phyloP scores from a whole-genome alignment of 1,140 invertebrate genomes.

The Berghia stephanieae region DNA sequence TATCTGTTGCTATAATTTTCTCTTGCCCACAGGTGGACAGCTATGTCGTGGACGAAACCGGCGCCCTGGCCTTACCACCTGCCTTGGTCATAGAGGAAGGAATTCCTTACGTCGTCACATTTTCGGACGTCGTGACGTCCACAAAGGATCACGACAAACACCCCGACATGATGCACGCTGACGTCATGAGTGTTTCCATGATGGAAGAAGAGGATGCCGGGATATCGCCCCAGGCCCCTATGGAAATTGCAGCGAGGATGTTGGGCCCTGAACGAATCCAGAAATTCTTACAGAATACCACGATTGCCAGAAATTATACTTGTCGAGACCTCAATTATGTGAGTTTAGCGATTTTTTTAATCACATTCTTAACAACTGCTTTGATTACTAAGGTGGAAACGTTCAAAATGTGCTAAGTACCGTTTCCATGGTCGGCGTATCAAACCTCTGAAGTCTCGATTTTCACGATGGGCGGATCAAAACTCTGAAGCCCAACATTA shows the following conservation, averaged over 20 bases:
- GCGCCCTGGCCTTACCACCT: slow-evolving; percentile 10
- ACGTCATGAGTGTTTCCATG: no score
- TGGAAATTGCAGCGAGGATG: slow-evolving; percentile 37
- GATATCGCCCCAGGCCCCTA: not conserved
- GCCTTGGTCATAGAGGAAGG: slow-evolving; percentile 6
- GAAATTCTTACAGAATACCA: slow-evolving; percentile 25
- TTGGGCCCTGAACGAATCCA: slow-evolving; percentile 32
- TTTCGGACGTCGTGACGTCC: slow-evolving; percentile 22
- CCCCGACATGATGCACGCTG: no score
- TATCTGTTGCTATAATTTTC: no score
- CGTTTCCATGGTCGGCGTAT: no score
- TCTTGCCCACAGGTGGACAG: slow-evolving; percentile 26
- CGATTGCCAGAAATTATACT: slow-evolving; percentile 23
- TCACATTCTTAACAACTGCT: not conserved
- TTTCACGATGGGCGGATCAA: no score
- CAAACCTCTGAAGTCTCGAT: no score
- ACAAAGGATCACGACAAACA: not conserved
- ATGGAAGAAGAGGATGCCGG: not conserved
- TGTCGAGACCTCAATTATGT: slow-evolving; percentile 38
- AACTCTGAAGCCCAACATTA: no score
- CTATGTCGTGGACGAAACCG: slow-evolving; percentile 20
- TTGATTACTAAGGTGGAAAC: no score
- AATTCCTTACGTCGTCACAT: slow-evolving; percentile 25
- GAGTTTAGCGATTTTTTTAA: not conserved
- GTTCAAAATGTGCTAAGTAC: no score